Evolutionary conservation across 2,888 invertebrate genomes (phyloP).

Genomic region (Machimus atricapillus): DNA sequence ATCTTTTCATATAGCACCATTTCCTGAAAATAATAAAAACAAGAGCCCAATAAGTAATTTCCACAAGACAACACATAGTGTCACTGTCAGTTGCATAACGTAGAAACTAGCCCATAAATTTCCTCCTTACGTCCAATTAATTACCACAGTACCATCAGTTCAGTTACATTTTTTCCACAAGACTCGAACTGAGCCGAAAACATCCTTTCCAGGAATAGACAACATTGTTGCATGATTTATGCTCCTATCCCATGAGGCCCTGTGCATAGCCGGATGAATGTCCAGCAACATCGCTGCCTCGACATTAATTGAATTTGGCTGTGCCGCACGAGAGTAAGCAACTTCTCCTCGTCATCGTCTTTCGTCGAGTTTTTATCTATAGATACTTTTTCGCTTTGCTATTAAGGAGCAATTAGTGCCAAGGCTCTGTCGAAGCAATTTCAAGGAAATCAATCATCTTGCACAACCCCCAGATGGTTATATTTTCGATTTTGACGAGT

Average conservation of each 20-base stretch:
- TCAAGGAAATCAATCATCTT: slow-evolving; percentile 1
- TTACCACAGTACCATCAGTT: background rate
- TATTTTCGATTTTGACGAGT: background rate
- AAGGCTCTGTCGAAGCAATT: background rate
- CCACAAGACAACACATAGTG: background rate
- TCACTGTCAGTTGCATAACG: background rate
- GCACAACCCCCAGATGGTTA: background rate
- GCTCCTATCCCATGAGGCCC: background rate
- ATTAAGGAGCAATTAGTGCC: slow-evolving; percentile 21
- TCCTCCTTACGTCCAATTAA: background rate
- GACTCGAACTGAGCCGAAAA: background rate
- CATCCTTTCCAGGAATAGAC: background rate
- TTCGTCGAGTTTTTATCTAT: background rate
- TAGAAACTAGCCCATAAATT: background rate
- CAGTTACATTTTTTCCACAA: background rate
- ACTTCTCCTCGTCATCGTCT: background rate
- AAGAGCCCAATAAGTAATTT: background rate
- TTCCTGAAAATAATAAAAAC: background rate
- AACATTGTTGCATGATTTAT: slow-evolving; percentile 16
- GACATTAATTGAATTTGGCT: slow-evolving; percentile 13
- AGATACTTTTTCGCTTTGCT: slow-evolving; percentile 1
- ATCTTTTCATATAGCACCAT: background rate
- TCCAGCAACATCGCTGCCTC: background rate
- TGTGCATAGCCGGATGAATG: background rate
- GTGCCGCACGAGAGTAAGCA: background rate